phyloP scores from a whole-genome alignment of 2,797 vertebrate species.

The Chiloscyllium punctatum region DNA sequence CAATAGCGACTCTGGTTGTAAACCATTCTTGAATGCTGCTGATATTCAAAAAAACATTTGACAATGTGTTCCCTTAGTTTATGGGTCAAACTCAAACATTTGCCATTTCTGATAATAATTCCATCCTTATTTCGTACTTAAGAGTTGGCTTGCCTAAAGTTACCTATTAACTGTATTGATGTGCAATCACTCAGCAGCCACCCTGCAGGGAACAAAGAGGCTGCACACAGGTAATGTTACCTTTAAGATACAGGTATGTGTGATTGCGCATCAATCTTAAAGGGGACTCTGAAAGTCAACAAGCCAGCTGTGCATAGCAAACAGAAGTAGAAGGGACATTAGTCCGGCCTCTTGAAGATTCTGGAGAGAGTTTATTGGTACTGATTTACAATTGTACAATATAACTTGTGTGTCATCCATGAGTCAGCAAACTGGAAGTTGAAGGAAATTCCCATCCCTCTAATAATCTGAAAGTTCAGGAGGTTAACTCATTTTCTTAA shows the following conservation, averaged over 20 bases:
- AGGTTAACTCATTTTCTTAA: not conserved
- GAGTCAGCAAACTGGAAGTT: too few species aligned
- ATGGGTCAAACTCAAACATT: not conserved
- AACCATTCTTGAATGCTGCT: not conserved
- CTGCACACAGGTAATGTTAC: too few species aligned
- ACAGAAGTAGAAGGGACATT: not conserved
- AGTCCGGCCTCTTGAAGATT: not conserved
- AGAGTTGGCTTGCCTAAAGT: not conserved
- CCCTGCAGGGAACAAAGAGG: too few species aligned
- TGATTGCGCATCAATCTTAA: not conserved
- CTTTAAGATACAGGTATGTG: not conserved
- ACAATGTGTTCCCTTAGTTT: not conserved
- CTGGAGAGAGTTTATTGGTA: not conserved
- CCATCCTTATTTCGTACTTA: not conserved
- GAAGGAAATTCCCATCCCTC: too few species aligned
- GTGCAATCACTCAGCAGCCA: not conserved
- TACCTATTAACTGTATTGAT: not conserved
- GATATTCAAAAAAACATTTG: not conserved
- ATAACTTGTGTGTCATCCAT: not conserved
- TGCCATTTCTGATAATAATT: not conserved
- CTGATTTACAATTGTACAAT: not conserved
- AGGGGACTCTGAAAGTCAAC: not conserved
- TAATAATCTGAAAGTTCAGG: too few species aligned
- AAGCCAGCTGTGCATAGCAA: too few species aligned
- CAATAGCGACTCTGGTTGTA: not conserved